Evolutionary conservation across 2,797 vertebrate species (phyloP).

Genomic region (Phataginus tricuspis): DNA sequence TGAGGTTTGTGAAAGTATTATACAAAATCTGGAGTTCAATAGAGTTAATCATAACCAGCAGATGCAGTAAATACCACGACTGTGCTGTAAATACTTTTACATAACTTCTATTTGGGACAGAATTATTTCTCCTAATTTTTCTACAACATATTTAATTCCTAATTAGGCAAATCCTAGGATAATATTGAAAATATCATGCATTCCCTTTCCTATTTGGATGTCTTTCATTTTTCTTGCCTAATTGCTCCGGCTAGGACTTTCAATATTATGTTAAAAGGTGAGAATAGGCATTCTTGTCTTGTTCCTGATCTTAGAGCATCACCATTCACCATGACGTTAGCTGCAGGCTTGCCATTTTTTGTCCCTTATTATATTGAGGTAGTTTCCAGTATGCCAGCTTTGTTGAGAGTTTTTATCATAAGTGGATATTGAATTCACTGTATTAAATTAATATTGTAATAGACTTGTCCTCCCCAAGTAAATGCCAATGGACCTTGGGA

Average conservation of each 20-base stretch:
- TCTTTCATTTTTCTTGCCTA: background rate
- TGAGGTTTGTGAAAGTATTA: background rate
- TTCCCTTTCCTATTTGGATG: background rate
- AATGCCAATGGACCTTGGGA: background rate
- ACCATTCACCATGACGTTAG: background rate
- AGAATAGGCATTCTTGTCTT: background rate
- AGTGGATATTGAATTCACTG: background rate
- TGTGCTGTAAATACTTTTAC: background rate
- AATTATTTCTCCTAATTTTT: background rate
- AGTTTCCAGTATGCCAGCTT: background rate
- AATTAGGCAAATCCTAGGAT: slow-evolving; percentile 32
- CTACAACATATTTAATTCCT: slow-evolving; percentile 16
- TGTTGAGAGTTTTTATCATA: background rate
- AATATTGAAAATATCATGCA: slow-evolving; percentile 1
- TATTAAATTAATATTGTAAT: slow-evolving; percentile 31
- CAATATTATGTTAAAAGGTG: background rate
- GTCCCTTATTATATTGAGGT: background rate
- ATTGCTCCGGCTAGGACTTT: background rate
- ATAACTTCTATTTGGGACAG: background rate
- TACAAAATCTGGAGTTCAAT: background rate
- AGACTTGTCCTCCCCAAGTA: background rate
- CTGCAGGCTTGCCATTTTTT: background rate
- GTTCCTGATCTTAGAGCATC: background rate
- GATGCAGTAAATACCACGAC: background rate
- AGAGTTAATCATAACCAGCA: slow-evolving; percentile 22